phyloP scores from a whole-genome alignment of 2,888 invertebrate species.

The Spatulosminthurus flaviceps region DNA sequence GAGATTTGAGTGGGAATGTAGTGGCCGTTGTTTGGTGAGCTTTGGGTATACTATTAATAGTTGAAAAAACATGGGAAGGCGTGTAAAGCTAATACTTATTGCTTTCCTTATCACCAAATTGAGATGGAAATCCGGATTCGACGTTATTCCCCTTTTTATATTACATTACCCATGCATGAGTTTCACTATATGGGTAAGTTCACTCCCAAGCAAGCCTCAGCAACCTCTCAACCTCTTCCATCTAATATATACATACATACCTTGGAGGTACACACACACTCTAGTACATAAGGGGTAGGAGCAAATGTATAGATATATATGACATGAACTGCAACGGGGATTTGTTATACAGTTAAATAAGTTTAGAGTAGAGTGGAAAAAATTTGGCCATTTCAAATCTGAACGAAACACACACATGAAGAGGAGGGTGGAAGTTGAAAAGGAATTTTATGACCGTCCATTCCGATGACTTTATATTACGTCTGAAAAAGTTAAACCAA shows the following conservation, averaged over 20 bases:
- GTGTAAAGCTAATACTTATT: slow-evolving; percentile 26
- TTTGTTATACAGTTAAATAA: neutral
- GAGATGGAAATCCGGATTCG: slow-evolving; percentile 29
- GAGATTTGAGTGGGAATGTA: neutral
- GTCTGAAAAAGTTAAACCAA: slow-evolving; percentile 18
- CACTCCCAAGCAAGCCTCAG: neutral
- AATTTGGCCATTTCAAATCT: slow-evolving; percentile 32
- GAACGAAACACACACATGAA: neutral
- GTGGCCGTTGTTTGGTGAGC: neutral
- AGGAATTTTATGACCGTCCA: slow-evolving; percentile 29
- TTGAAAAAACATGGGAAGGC: slow-evolving; percentile 27
- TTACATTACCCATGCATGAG: slow-evolving; percentile 34
- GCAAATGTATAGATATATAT: too few species aligned
- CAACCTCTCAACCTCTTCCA: too few species aligned
- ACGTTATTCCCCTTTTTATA: slow-evolving; percentile 14
- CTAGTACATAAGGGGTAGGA: too few species aligned
- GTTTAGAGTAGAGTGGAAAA: neutral
- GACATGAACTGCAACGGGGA: too few species aligned
- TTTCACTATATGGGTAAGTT: neutral
- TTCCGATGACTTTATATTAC: slow-evolving; percentile 32
- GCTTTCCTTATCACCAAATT: slow-evolving; percentile 32
- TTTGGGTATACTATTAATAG: neutral
- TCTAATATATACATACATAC: neutral
- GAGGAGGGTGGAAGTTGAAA: slow-evolving; percentile 15
- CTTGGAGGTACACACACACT: neutral